A percentile compares a stretch with the other conserved stretches of the same genome.
phyloP scores from a whole-genome alignment of 2,888 invertebrate species.

The Nemoura dubitans region DNA sequence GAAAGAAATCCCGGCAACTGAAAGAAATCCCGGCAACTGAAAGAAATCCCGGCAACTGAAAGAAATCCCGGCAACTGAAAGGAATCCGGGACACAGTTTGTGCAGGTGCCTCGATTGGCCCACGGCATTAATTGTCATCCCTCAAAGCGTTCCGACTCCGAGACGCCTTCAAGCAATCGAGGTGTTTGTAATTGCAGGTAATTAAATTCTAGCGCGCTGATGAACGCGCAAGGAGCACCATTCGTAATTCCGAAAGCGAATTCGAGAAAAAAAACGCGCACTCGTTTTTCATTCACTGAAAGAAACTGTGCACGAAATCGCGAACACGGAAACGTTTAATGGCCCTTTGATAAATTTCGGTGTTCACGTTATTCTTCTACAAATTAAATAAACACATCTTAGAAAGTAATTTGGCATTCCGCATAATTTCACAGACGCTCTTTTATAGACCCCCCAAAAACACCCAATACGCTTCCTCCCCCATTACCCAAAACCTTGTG shows the following conservation, averaged over 20 bases:
- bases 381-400: not conserved
- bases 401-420: constrained; percentile 21
- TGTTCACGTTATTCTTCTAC: not conserved
- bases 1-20: no score
- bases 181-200: not conserved
- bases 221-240: not conserved
- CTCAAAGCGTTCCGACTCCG: not conserved
- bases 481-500: no score
- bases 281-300: not conserved
- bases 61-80: no score
- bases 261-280: no score
- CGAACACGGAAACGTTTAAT: not conserved
- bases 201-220: not conserved
- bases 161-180: not conserved
- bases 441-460: not conserved
- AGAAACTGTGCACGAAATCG: not conserved
- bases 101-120: no score
- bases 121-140: no score
- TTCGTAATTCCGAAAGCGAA: no score
- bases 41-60: no score
- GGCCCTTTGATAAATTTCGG: not conserved
- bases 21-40: no score
- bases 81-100: no score
- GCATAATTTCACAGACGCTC: constrained; percentile 19
- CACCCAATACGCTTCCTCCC: not conserved